Percentiles rank a stretch among this genome's conserved stretches.
Conservation (phyloP, 2,888 invertebrate species). For the Candidula unifasciata region DNA sequence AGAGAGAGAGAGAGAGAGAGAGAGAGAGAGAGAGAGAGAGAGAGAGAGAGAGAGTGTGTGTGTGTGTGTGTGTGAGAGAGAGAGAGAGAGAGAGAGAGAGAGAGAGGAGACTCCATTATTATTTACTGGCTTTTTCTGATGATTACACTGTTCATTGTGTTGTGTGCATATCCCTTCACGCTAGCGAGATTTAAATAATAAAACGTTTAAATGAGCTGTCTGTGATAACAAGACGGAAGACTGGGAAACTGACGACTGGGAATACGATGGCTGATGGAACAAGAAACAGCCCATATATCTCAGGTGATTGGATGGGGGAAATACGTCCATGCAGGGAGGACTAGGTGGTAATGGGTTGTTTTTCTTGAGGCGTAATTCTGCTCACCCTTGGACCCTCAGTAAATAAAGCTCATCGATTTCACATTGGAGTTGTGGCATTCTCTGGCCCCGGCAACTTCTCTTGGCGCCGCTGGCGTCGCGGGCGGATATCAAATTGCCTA, state of each 20-base stretch:
- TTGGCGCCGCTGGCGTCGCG: not conserved
- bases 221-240: too few species aligned
- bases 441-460: not conserved
- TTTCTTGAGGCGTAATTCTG: slow-evolving; percentile 23
- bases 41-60: not conserved
- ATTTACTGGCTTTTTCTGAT: too few species aligned
- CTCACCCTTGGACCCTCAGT: slow-evolving; percentile 11
- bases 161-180: too few species aligned
- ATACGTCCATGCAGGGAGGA: not conserved
- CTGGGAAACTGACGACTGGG: too few species aligned
- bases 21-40: slow-evolving; percentile 8
- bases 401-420: slow-evolving; percentile 40
- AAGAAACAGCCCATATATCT: not conserved
- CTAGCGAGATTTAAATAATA: too few species aligned
- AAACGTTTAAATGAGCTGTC: too few species aligned
- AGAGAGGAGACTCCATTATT: too few species aligned
- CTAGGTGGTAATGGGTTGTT: slow-evolving; percentile 19
- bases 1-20: not conserved
- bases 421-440: slow-evolving; percentile 25
- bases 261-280: slow-evolving; percentile 6
- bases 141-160: too few species aligned
- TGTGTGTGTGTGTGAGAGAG: too few species aligned
- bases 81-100: too few species aligned
- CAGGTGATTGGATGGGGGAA: not conserved
- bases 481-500: not conserved